Conservation (phyloP, 2,113 vertebrate species). For the Tetrax tetrax region DNA sequence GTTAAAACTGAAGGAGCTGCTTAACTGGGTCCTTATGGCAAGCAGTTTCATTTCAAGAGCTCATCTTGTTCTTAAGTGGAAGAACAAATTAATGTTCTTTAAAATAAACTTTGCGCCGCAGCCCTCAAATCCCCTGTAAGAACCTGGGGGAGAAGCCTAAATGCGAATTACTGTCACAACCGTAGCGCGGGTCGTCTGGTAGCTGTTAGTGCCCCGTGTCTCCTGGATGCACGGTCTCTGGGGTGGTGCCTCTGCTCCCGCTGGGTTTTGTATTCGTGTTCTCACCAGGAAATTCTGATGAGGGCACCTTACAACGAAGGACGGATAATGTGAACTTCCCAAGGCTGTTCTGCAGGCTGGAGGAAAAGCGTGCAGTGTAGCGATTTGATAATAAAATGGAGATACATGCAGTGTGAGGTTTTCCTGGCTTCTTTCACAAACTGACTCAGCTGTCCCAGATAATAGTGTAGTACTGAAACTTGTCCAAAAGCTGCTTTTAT, state of each 20-base stretch:
- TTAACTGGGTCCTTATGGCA: conserved; percentile 37
- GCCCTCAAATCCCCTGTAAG: neutral
- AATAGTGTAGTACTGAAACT: rapidly evolving
- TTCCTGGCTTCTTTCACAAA: neutral
- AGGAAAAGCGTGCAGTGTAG: neutral
- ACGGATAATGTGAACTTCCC: rapidly evolving
- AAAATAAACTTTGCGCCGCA: conserved; percentile 24
- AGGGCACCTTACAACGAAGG: neutral
- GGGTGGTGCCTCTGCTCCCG: neutral
- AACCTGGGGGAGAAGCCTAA: neutral
- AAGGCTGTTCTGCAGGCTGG: neutral
- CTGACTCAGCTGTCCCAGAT: neutral
- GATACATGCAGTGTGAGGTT: neutral
- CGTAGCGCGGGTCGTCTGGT: rapidly evolving
- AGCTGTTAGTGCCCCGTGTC: rapidly evolving
- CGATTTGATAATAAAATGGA: neutral
- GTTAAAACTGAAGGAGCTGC: conserved; percentile 52
- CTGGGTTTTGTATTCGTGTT: rapidly evolving
- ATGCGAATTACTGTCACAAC: neutral
- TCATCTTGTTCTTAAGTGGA: conserved; percentile 49
- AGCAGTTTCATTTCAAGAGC: conserved; percentile 51
- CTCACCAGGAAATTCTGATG: neutral
- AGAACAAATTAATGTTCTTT: conserved; percentile 52
- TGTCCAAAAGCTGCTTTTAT: neutral
- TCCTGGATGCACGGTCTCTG: rapidly evolving